phyloP scores from a whole-genome alignment of 2,113 vertebrate species.

The Anarhynchus alexandrinus region DNA sequence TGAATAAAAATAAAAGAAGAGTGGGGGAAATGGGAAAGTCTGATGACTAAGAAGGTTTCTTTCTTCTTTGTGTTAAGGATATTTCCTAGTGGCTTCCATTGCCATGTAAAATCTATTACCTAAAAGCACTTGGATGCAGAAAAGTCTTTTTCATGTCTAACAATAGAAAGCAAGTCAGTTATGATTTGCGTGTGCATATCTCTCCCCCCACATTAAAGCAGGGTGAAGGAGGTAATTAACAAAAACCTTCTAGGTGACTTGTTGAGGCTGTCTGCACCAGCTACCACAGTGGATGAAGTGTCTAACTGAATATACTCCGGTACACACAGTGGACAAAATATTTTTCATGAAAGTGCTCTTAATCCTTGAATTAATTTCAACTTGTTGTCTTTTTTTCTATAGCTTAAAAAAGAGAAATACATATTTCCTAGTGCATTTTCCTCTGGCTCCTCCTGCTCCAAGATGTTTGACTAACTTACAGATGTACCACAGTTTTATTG shows the following conservation, averaged over 20 bases:
- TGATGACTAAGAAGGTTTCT: background rate
- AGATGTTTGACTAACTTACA: background rate
- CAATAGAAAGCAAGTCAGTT: background rate
- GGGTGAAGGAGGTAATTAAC: background rate
- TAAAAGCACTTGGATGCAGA: background rate
- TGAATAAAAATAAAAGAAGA: background rate
- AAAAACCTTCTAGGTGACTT: background rate
- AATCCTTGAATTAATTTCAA: background rate
- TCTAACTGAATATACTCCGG: background rate
- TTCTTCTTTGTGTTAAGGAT: background rate
- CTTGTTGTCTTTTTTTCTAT: background rate
- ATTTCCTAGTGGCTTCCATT: background rate
- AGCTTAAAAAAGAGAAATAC: background rate
- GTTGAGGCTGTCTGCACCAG: background rate
- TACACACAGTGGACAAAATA: background rate
- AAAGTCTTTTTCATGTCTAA: background rate
- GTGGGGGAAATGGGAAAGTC: background rate
- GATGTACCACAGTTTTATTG: background rate
- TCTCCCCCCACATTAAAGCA: background rate
- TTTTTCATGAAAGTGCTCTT: background rate
- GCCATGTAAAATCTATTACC: background rate
- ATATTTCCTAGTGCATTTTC: background rate
- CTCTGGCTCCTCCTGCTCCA: background rate
- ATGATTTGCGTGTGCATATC: background rate
- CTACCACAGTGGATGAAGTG: background rate